Evolutionary conservation across 2,113 vertebrate species (phyloP), one percentile per base, ranked within the genome.

Genomic region (Vidua macroura): DNA sequence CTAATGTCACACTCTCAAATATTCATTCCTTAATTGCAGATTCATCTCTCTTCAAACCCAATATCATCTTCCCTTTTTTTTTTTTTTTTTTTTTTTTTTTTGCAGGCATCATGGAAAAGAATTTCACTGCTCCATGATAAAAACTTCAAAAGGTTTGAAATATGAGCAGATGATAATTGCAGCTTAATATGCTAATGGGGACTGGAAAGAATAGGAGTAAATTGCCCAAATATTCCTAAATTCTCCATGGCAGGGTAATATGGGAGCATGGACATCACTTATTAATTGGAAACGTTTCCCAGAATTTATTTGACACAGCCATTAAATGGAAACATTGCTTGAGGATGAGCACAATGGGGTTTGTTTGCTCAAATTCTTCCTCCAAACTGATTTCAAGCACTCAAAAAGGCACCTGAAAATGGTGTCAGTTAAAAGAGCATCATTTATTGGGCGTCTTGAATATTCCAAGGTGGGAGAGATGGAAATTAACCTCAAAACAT

Each of bases 151-250:
- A 72, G n/a, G 68, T 52, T 70, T 93, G 75, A 97, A 96, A 95
- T 90, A 96, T 4, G 94, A 93, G 56, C 76, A 48, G 76, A 90
- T 76, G 87, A 68, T 95, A 95, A 96, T 90, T 96, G 53, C 68
- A 63, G 39, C 77, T 96, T 90, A 96, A 90, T 95, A 88, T 94
- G 72, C 37, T 95, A 96, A 97, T 97, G 33, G 90, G 28, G 90
- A 91, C 43, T 44, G 73, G 35, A 72, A 92, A 93, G 74, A 97
- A 93, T 67, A 62, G 73, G 94, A 96, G 33, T 43, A 79, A 94
- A 96, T 95, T 75, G 19, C 58, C 41, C n/a, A 66, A 90, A 92
- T 83, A 92, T 97, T 90, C 96, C 78, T 91, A 59, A 51, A 56
- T 16, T 64, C 24, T 91, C 79, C 16, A 7, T 86, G 68, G 88